These are phyloP conservation scores for Chloroceryle amazona DNA, from an alignment of 2,797 vertebrate genomes.

Conservation along the genomic window DNA sequence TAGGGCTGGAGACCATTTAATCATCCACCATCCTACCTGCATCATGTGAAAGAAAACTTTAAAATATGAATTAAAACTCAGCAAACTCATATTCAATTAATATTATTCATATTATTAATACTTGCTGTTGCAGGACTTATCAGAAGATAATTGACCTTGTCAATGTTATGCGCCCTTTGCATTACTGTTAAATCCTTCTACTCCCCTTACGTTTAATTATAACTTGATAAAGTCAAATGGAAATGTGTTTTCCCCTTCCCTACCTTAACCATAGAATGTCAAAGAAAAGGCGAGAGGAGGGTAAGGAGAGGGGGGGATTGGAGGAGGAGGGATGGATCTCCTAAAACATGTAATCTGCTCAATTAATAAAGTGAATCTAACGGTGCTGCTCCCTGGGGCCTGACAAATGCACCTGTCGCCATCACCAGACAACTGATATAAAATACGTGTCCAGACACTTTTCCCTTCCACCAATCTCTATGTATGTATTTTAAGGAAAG, in stretches of 20 bases:
- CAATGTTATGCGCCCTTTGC: neutral
- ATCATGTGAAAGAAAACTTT: constrained; percentile 29
- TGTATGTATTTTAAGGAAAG: constrained; percentile 1
- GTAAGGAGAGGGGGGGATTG: neutral
- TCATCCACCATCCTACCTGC: neutral
- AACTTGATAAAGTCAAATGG: constrained; percentile 34
- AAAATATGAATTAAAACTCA: constrained; percentile 67
- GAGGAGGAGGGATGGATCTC: neutral
- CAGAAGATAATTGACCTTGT: constrained; percentile 77
- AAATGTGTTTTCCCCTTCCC: neutral
- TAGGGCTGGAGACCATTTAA: neutral
- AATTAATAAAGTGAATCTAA: constrained; percentile 76
- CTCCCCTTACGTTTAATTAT: constrained; percentile 68
- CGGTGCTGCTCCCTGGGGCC: constrained; percentile 13
- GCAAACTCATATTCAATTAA: constrained; percentile 73
- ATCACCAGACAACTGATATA: constrained; percentile 44
- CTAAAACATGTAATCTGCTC: constrained; percentile 58
- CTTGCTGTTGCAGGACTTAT: constrained; percentile 38
- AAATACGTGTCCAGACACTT: constrained; percentile 27
- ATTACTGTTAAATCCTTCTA: constrained; percentile 24
- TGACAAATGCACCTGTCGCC: constrained; percentile 65
- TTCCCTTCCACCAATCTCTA: neutral
- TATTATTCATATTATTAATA: constrained; percentile 75
- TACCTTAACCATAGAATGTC: constrained; percentile 9
- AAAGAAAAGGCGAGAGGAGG: neutral